A percentile compares a stretch with the other conserved stretches of the same genome.
phyloP scores from a whole-genome alignment of 2,797 vertebrate species.

The Florisuga fusca region DNA sequence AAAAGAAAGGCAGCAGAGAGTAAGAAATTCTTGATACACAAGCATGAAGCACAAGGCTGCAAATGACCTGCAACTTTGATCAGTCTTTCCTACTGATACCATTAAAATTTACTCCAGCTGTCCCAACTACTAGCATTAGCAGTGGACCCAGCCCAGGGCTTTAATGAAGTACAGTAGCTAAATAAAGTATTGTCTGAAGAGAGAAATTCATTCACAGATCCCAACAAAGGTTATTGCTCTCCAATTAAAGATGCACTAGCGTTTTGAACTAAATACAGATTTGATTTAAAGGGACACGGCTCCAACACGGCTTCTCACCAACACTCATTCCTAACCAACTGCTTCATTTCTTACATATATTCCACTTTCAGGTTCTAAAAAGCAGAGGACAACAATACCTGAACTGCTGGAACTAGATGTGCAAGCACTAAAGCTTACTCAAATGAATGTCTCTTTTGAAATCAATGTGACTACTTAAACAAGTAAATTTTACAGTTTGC shows the following conservation, averaged over 20 bases:
- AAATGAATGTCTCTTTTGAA: not conserved
- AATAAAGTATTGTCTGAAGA: not conserved
- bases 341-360: not conserved
- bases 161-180: not conserved
- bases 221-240: not conserved
- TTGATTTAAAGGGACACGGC: not conserved
- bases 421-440: not conserved
- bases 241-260: not conserved
- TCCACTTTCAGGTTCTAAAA: not conserved
- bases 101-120: not conserved
- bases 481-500: not conserved
- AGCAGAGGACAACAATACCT: not conserved
- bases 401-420: not conserved
- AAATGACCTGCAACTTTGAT: conserved; percentile 29
- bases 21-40: not conserved
- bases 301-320: not conserved
- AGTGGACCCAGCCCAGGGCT: not conserved
- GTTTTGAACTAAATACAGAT: not conserved
- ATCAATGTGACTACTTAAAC: not conserved
- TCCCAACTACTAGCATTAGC: not conserved
- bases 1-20: not conserved
- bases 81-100: not conserved
- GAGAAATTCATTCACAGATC: conserved; percentile 10
- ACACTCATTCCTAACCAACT: not conserved
- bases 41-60: not conserved